Evolutionary conservation across 2,797 vertebrate species (phyloP), one percentile per base, ranked within the genome.

Genomic region (Hypotaenidia philippensis): DNA sequence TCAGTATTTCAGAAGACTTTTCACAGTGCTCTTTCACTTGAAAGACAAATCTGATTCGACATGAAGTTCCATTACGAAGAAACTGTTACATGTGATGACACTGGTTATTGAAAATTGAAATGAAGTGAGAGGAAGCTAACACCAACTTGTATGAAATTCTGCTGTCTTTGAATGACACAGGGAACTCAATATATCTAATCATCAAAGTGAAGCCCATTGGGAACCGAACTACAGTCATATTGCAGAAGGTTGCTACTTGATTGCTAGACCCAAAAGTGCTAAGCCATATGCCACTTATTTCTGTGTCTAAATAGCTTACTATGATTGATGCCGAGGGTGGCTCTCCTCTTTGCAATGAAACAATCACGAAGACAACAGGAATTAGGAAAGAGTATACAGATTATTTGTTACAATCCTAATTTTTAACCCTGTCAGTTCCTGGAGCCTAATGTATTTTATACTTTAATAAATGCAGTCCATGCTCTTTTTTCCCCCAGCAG

Each of bases 31-130:
- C 84, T 93, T 96, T 94, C 93, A 91, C 95, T 93, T 95, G 91
- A 97, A 96, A 97, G 95, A 94, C 80, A 96, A 96, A 98, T 97
- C 87, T 91, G 96, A 96, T 97, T 96, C 3, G 16, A 97, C 96
- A 78, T 83, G 89, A 96, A 97, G 95, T 97, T 98, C 97, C 93
- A 97, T 97, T 98, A 97, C 32, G 21, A 97, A 97, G 96, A 97
- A 97, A 96, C 94, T 87, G 94, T 97, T 98, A 94, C 93, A 97
- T 90, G 92, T 71, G 94, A 95, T 97, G 97, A 97, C 96, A 97
- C 69, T 92, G 86, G 95, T 97, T 98, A 98, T 95, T 96, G 97
- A 97, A 98, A 98, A 98, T 94, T 98, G 98, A 98, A 98, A 98
- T 97, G 94, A 98, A 98, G 96, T 97, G 97, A 98, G 81, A 97